A percentile compares a stretch with the other conserved stretches of the same genome.
Evolutionary conservation across 2,797 vertebrate genomes (phyloP).

Genomic region (Chelon auratus): DNA sequence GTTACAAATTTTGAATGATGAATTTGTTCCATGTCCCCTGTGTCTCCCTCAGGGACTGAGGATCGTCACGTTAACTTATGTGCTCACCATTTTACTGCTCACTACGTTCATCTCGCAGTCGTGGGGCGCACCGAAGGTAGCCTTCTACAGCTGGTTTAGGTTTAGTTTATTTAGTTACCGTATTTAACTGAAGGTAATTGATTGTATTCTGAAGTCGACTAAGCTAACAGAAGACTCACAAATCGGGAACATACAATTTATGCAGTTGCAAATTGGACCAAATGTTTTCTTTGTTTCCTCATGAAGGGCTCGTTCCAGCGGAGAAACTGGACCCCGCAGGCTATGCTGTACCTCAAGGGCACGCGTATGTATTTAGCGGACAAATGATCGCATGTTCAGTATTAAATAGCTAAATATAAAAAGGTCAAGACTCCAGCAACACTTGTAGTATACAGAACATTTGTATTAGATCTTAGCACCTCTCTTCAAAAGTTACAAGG

Average conservation of each 20-base stretch:
- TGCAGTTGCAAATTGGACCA: not conserved
- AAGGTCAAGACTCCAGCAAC: too few species aligned
- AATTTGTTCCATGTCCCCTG: not conserved
- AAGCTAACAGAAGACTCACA: not conserved
- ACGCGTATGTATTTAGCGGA: conserved; percentile 87
- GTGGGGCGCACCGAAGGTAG: conserved; percentile 89
- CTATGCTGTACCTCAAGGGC: conserved; percentile 98
- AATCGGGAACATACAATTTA: not conserved
- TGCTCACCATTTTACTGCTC: conserved; percentile 83
- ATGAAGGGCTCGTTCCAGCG: conserved; percentile 87
- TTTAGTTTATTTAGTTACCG: not conserved
- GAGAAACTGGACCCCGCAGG: conserved; percentile 97
- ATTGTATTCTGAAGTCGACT: too few species aligned
- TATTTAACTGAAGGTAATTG: too few species aligned
- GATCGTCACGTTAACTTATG: conserved; percentile 65
- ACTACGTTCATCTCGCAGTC: conserved; percentile 81
- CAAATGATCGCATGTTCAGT: too few species aligned
- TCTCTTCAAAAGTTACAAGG: too few species aligned
- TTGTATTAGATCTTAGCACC: too few species aligned
- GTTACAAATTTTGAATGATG: not conserved
- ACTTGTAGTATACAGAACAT: too few species aligned
- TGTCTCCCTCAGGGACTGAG: conserved; percentile 78
- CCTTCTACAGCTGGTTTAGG: not conserved
- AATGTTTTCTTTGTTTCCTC: not conserved
- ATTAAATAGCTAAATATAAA: too few species aligned